Percentiles rank a stretch among this genome's conserved stretches.
Conservation (phyloP, 2,888 invertebrate species). For the Patella ulyssiponensis region DNA sequence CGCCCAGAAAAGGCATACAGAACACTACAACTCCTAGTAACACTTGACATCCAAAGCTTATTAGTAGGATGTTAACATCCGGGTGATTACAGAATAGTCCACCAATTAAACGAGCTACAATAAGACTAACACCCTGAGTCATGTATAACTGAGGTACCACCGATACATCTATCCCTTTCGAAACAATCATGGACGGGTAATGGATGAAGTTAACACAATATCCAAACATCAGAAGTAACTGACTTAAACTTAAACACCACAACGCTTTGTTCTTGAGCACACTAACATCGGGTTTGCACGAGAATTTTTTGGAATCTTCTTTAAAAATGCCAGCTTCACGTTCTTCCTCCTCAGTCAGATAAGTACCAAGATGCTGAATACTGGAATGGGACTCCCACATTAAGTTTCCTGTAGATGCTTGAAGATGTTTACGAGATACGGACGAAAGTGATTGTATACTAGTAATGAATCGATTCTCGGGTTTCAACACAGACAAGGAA, state of each 20-base stretch:
- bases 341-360: neutral
- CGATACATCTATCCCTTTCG: neutral
- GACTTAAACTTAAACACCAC: neutral
- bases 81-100: neutral
- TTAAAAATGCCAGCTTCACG: neutral
- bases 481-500: neutral
- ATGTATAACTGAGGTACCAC: neutral
- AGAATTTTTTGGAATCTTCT: neutral
- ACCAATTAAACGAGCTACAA: neutral
- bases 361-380: neutral
- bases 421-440: neutral
- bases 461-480: neutral
- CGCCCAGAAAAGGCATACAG: neutral
- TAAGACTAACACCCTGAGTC: neutral
- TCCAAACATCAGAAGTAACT: neutral
- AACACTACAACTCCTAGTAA: neutral
- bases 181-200: neutral
- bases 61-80: neutral
- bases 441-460: neutral
- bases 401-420: neutral
- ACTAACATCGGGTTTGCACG: neutral
- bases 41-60: neutral
- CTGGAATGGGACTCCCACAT: constrained; percentile 4
- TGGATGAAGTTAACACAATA: neutral
- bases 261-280: neutral